Conservation (phyloP, 2,888 invertebrate species). For the Resseliella maxima region DNA sequence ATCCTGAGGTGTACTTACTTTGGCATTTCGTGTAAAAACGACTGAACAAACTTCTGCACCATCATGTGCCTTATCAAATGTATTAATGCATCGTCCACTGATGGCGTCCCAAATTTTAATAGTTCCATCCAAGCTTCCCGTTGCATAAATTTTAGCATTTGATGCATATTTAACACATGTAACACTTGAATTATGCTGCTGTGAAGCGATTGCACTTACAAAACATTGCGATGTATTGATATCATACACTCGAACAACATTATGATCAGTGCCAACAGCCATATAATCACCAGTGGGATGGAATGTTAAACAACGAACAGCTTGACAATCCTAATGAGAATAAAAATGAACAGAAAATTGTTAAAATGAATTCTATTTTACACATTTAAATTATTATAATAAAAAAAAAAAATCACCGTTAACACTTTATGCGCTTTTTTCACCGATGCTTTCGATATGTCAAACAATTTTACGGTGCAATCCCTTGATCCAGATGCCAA, state of each 20-base stretch:
- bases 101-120: constrained; percentile 99
- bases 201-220: constrained; percentile 88
- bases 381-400: too few species aligned
- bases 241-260: constrained; percentile 91
- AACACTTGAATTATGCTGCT: constrained; percentile 83
- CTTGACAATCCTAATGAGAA: constrained; percentile 86
- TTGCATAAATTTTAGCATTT: constrained; percentile 72
- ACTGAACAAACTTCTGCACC: constrained; percentile 95
- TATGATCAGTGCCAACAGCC: constrained; percentile 92
- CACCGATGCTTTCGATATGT: constrained; percentile 97
- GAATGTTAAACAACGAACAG: constrained; percentile 89
- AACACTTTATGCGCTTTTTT: constrained; percentile 98
- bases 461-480: constrained; percentile 94
- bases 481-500: constrained; percentile 95
- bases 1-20: constrained; percentile 74
- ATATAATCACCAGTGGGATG: constrained; percentile 96
- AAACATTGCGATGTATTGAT: constrained; percentile 96
- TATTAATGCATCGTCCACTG: constrained; percentile 91
- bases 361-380: too few species aligned
- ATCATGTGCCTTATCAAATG: constrained; percentile 93
- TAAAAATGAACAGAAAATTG: too few species aligned
- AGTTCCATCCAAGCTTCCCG: constrained; percentile 90
- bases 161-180: constrained; percentile 77
- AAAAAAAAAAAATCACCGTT: constrained; percentile 70
- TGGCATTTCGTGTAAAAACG: constrained; percentile 93